phyloP scores from a whole-genome alignment of 2,888 invertebrate species.

The Hypercompe scribonia region DNA sequence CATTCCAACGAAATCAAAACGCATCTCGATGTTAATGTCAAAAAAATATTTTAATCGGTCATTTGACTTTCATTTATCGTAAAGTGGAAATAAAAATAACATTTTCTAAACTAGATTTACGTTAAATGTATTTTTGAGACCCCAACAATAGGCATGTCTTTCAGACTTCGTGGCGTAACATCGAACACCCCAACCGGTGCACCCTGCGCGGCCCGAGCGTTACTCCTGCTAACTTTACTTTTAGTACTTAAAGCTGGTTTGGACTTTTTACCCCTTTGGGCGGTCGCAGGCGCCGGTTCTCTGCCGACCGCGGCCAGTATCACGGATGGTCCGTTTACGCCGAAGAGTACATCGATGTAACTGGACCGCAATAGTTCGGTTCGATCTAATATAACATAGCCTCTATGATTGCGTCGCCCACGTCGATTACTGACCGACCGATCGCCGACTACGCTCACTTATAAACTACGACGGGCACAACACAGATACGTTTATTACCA shows the following conservation, averaged over 20 bases:
- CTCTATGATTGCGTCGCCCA: background rate
- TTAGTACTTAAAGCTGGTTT: background rate
- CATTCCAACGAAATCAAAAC: background rate
- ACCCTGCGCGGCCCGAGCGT: background rate
- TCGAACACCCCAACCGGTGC: background rate
- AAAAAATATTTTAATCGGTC: background rate
- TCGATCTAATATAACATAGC: background rate
- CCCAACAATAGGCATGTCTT: conserved; percentile 10
- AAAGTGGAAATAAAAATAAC: background rate
- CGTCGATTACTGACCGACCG: background rate
- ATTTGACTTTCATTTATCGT: background rate
- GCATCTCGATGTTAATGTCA: background rate
- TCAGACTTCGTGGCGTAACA: conserved; percentile 5
- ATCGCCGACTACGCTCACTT: background rate
- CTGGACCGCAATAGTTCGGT: background rate
- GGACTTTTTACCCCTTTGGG: too few relatives aligned
- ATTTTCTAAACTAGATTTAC: background rate
- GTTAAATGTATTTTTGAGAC: conserved; percentile 2
- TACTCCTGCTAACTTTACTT: background rate
- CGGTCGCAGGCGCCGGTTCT: background rate
- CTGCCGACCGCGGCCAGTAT: background rate
- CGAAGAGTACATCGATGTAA: background rate
- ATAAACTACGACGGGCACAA: background rate
- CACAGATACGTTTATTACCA: background rate
- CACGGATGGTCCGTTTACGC: background rate